Conservation (phyloP, 2,888 invertebrate genomes). For the Clepsis dumicolana region DNA sequence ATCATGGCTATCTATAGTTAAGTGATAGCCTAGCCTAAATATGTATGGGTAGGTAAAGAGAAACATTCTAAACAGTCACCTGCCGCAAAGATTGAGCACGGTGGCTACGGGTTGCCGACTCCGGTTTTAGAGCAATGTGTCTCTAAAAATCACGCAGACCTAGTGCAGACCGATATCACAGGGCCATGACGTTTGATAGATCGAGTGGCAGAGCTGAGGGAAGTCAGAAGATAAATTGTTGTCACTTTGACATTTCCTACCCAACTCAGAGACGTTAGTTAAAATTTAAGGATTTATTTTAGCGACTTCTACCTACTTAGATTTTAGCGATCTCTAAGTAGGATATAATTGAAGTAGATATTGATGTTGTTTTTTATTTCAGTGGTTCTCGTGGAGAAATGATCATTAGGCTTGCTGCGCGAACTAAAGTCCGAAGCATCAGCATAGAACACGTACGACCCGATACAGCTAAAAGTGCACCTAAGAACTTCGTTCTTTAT, state of each 20-base stretch:
- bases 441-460: constrained; percentile 77
- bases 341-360: too few species aligned
- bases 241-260: neutral
- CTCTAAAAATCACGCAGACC: neutral
- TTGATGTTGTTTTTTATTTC: constrained; percentile 47
- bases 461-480: constrained; percentile 75
- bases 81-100: too few species aligned
- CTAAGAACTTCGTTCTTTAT: constrained; percentile 69
- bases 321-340: neutral
- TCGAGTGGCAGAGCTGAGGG: neutral
- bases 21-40: too few species aligned
- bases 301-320: too few species aligned
- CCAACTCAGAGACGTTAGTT: neutral
- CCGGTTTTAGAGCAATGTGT: neutral
- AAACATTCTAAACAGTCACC: too few species aligned
- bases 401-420: constrained; percentile 62
- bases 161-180: neutral
- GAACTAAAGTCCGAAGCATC: constrained; percentile 55
- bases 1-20: too few species aligned
- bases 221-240: neutral
- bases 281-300: too few species aligned
- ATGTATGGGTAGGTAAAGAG: too few species aligned
- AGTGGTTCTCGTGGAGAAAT: constrained; percentile 76
- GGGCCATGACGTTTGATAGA: neutral
- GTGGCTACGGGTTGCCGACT: too few species aligned